Evolutionary conservation across 64 coral and sea anemone species (phyloP).

Genomic region (Actinia tenebrosa): DNA sequence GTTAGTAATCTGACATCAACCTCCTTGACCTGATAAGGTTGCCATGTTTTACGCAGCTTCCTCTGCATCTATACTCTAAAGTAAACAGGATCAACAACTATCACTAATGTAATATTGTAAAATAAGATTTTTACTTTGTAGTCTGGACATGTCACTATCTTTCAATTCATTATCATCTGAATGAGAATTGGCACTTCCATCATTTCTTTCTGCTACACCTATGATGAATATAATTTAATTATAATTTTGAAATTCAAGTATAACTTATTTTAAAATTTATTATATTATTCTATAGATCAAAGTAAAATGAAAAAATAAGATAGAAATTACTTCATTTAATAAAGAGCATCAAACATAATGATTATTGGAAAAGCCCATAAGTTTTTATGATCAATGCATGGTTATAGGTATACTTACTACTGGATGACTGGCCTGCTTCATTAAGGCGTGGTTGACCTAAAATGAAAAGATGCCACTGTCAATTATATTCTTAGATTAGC

Average conservation of each 20-base stretch:
- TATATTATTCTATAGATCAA: too few relatives aligned
- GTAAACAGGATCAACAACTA: background rate
- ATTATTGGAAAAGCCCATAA: too few relatives aligned
- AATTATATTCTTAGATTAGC: background rate
- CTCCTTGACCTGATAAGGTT: background rate
- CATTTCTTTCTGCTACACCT: slow-evolving; percentile 44
- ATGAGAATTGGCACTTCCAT: slow-evolving; percentile 14
- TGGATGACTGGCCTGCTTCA: slow-evolving; percentile 44
- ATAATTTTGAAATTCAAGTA: background rate
- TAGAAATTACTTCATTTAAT: too few relatives aligned
- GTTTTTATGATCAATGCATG: too few relatives aligned
- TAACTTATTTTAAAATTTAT: too few relatives aligned
- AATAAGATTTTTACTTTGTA: slow-evolving; percentile 50
- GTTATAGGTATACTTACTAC: slow-evolving; percentile 10
- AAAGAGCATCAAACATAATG: too few relatives aligned
- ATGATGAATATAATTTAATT: slow-evolving; percentile 5
- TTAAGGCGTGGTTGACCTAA: slow-evolving; percentile 29
- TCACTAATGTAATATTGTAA: too few relatives aligned
- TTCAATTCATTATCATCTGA: slow-evolving; percentile 68
- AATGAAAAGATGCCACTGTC: background rate
- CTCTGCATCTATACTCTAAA: background rate
- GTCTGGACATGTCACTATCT: slow-evolving; percentile 81
- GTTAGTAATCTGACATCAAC: background rate
- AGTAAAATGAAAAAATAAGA: too few relatives aligned
- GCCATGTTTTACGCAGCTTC: too few relatives aligned